Percentiles rank a stretch among this genome's conserved stretches.
These are phyloP conservation scores for Mesochorus sp. DNA, from an alignment of 2,888 invertebrate species.

Conservation along the genomic window DNA sequence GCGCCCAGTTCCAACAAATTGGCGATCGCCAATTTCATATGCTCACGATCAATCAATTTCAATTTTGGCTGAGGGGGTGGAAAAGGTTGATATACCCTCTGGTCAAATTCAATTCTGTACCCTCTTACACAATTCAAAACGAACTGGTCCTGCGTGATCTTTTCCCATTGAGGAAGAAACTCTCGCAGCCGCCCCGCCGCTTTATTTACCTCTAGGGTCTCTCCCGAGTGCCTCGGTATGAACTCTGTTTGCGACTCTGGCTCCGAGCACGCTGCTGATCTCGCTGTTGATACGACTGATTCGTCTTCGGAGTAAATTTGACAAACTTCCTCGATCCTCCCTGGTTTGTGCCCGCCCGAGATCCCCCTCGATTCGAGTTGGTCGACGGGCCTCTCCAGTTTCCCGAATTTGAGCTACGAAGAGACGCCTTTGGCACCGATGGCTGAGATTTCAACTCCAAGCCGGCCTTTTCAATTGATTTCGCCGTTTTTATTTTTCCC, in stretches of 20 bases:
- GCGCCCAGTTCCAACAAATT: slow-evolving; percentile 28
- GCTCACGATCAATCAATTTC: slow-evolving; percentile 6
- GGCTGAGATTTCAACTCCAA: slow-evolving; percentile 51
- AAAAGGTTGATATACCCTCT: slow-evolving; percentile 32
- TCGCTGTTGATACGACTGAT: slow-evolving; percentile 48
- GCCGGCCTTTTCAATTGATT: slow-evolving; percentile 57
- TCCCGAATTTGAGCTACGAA: slow-evolving; percentile 30
- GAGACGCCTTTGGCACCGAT: slow-evolving; percentile 17
- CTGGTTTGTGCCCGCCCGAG: slow-evolving; percentile 45
- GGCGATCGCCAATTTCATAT: slow-evolving; percentile 13
- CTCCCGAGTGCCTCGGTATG: slow-evolving; percentile 18
- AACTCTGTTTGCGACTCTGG: slow-evolving; percentile 38
- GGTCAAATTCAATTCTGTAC: slow-evolving; percentile 57
- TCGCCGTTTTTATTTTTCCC: slow-evolving; percentile 49
- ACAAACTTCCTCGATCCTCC: slow-evolving; percentile 21
- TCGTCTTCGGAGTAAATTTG: slow-evolving; percentile 23
- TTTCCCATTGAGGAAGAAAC: slow-evolving; percentile 21
- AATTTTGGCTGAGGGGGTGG: slow-evolving; percentile 27
- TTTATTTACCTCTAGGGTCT: slow-evolving; percentile 59
- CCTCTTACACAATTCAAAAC: slow-evolving; percentile 58
- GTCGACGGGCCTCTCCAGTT: slow-evolving; percentile 56
- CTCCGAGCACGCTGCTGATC: slow-evolving; percentile 37
- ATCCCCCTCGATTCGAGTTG: slow-evolving; percentile 21
- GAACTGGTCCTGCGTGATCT: slow-evolving; percentile 39
- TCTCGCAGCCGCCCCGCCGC: slow-evolving; percentile 43